Evolutionary conservation across 2,797 vertebrate species (phyloP).

Genomic region (Cuculus canorus): DNA sequence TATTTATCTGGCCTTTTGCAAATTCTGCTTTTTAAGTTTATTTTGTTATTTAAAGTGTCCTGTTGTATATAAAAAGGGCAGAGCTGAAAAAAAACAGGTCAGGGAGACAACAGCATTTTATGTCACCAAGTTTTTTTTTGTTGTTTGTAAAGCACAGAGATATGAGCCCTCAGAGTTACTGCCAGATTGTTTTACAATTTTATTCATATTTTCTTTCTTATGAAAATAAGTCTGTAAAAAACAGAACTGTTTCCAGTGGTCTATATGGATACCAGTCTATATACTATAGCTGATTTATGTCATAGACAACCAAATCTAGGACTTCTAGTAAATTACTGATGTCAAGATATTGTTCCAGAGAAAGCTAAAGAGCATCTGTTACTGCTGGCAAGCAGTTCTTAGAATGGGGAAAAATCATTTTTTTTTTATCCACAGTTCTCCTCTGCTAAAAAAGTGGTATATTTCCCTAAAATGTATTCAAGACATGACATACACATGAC

Average conservation of each 20-base stretch:
- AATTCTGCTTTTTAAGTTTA: constrained; percentile 74
- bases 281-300: neutral
- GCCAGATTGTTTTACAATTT: neutral
- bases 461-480: neutral
- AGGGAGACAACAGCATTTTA: constrained; percentile 71
- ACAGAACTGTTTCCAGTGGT: neutral
- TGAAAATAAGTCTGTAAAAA: neutral
- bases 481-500: neutral
- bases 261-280: neutral
- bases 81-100: constrained; percentile 71
- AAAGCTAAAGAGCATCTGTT: neutral
- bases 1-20: constrained; percentile 44
- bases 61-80: constrained; percentile 80
- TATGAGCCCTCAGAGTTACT: neutral
- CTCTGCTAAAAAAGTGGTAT: neutral
- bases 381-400: neutral
- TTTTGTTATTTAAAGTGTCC: constrained; percentile 73
- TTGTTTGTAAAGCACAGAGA: neutral
- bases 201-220: neutral
- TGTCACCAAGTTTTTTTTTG: constrained; percentile 48
- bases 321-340: neutral
- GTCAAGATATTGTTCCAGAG: neutral
- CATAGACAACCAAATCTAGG: neutral
- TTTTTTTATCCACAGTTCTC: neutral
- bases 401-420: neutral